Base-by-base conservation (phyloP, 2,797 vertebrate species). In the Intellagama lesueurii region DNA sequence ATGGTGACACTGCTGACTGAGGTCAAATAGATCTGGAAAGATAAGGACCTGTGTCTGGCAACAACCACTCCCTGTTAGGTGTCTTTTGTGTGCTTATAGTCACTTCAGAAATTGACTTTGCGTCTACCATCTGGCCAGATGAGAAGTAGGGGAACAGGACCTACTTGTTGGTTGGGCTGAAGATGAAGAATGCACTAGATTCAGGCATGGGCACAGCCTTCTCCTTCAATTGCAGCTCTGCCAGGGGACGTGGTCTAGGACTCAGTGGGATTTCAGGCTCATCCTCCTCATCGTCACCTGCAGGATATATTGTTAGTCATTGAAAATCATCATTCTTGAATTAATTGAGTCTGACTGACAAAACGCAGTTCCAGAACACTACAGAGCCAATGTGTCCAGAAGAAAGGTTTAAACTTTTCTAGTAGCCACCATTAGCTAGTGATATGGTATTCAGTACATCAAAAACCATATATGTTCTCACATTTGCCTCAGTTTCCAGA, bases 251-350 rank as follows among this genome's bases (percentile, higher is more conserved):
- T 4, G 99, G 99, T 0, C 99, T 97, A 88, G 98, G 98, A 92
- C 98, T 99, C 90, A 98, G 92, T 0, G 99, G 99, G 89, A 99
- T 98, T 91, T 99, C 98, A 26, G 99, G 99, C 90, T 99, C 99
- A n/a, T 97, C 98, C 95, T 99, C 99, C 79, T 99, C 99, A 24
- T 99, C 99, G 0, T 99, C 99, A 92, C 99, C 99, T 99, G 88
- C 19, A 77, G 5, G 5, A 56, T 69, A 91, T 92, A 89, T 0
- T 3, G 73, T 86, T 89, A 56, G 16, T 69, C 35, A 90, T 49
- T 90, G 77, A n/a, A 85, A 90, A 82, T 19, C 7, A 60, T 73
- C 88, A 11, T 73, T 2, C 6, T 66, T 68, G 24, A 85, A 26
- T 83, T 52, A 24, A 32, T 70, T 49, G 49, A 17, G 26, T 11